These are phyloP conservation scores for Xyrichtys novacula DNA, from an alignment of 2,797 vertebrate species.

Conservation along the genomic window DNA sequence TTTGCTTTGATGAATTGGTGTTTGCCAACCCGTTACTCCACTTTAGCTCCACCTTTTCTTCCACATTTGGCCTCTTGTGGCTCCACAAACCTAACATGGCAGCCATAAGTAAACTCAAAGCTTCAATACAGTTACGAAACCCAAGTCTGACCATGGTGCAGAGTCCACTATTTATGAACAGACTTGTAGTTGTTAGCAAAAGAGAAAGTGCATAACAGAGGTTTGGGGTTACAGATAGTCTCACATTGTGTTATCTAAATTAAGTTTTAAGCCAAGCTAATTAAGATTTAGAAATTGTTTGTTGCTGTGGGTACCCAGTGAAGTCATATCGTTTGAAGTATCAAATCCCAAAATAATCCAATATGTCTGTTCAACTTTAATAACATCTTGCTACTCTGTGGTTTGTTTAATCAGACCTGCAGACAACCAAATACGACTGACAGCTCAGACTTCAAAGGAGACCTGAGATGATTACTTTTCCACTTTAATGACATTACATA, in stretches of 20 bases:
- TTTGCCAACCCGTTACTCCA: too few relatives aligned
- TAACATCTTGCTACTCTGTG: constrained; percentile 26
- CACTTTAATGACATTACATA: constrained; percentile 58
- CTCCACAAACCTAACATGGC: neutral
- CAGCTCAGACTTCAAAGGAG: constrained; percentile 55
- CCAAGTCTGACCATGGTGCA: neutral
- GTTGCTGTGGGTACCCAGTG: constrained; percentile 2
- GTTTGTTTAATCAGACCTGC: constrained; percentile 64
- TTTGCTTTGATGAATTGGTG: too few relatives aligned
- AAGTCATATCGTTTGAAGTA: constrained; percentile 44
- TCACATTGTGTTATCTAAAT: constrained; percentile 15
- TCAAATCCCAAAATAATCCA: constrained; percentile 53
- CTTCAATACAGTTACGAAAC: neutral
- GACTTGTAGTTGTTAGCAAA: neutral
- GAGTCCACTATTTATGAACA: neutral
- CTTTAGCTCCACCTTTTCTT: neutral
- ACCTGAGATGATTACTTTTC: constrained; percentile 60
- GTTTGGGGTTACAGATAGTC: constrained; percentile 12
- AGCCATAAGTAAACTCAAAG: neutral
- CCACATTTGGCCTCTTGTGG: neutral
- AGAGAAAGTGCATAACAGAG: neutral
- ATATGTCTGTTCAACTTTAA: constrained; percentile 45
- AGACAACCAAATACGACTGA: constrained; percentile 51
- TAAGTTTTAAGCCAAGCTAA: constrained; percentile 28
- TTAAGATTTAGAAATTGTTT: constrained; percentile 17